These are phyloP conservation scores for Sebastes baramenuke DNA, from an alignment of 2,797 vertebrate species.

Conservation along the genomic window DNA sequence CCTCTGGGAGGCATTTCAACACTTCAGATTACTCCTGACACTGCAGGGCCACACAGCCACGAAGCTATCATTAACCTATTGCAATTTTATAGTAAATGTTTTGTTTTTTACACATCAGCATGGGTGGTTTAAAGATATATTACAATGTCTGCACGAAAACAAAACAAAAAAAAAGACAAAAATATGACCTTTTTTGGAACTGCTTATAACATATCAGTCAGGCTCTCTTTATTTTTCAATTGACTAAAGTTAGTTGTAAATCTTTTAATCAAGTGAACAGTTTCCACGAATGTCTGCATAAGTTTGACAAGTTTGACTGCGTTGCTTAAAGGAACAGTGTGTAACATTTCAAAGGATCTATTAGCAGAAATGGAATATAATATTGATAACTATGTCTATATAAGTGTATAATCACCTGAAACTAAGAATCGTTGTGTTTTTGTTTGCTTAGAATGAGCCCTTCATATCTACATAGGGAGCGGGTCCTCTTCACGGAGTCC, in stretches of 20 bases:
- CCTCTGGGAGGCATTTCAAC: conserved; percentile 81
- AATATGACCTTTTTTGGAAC: not conserved
- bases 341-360: not conserved
- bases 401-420: too few relatives aligned
- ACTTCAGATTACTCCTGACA: conserved; percentile 66
- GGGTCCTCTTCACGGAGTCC: too few relatives aligned
- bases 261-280: not conserved
- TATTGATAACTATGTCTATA: too few relatives aligned
- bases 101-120: conserved; percentile 5
- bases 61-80: conserved; percentile 52
- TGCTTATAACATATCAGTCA: not conserved
- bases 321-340: too few relatives aligned
- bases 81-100: conserved; percentile 41
- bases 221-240: not conserved
- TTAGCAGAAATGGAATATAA: too few relatives aligned
- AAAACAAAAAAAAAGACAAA: not conserved
- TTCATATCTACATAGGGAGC: too few relatives aligned
- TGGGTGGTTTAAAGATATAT: conserved; percentile 34
- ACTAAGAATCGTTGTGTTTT: too few relatives aligned
- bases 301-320: not conserved
- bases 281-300: not conserved
- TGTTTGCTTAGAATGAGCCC: too few relatives aligned
- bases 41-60: conserved; percentile 64
- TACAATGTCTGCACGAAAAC: not conserved
- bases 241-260: not conserved